A percentile compares a stretch with the other conserved stretches of the same genome.
These are phyloP conservation scores for Scolopax bukidnonensis DNA, from an alignment of 2,797 vertebrate genomes.

Conservation along the genomic window DNA sequence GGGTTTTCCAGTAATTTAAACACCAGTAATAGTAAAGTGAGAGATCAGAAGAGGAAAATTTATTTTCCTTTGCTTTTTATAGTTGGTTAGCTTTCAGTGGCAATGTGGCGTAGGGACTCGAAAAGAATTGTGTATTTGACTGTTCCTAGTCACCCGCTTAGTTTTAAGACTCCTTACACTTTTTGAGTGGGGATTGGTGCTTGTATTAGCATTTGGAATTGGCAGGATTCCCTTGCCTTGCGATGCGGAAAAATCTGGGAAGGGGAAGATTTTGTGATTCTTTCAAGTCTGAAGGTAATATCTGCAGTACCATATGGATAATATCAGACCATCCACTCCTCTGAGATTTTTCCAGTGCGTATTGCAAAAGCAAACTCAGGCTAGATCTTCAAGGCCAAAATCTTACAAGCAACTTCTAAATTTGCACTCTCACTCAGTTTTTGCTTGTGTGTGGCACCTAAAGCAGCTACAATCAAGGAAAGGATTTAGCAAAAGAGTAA, in stretches of 20 bases:
- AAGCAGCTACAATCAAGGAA: neutral
- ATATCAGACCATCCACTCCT: slow-evolving; percentile 22
- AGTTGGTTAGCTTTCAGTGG: neutral
- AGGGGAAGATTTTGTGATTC: slow-evolving; percentile 18
- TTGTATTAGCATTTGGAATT: slow-evolving; percentile 23
- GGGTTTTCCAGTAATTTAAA: neutral
- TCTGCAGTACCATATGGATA: slow-evolving; percentile 63
- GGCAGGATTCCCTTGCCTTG: slow-evolving; percentile 31
- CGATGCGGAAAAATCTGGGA: neutral
- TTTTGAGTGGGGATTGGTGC: neutral
- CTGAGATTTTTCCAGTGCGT: neutral
- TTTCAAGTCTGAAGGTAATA: slow-evolving; percentile 50
- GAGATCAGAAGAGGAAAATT: neutral
- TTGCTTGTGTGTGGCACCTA: neutral
- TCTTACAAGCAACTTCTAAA: slow-evolving; percentile 17
- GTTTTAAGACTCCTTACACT: neutral
- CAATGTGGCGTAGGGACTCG: neutral
- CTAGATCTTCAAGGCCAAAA: slow-evolving; percentile 13
- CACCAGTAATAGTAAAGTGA: neutral
- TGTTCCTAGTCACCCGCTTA: neutral
- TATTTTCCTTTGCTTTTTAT: neutral
- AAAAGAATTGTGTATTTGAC: neutral
- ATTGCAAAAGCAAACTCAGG: neutral
- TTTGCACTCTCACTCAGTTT: neutral
- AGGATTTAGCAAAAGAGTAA: neutral